Base-by-base conservation (phyloP, 2,113 vertebrate genomes). In the Ictalurus punctatus region DNA sequence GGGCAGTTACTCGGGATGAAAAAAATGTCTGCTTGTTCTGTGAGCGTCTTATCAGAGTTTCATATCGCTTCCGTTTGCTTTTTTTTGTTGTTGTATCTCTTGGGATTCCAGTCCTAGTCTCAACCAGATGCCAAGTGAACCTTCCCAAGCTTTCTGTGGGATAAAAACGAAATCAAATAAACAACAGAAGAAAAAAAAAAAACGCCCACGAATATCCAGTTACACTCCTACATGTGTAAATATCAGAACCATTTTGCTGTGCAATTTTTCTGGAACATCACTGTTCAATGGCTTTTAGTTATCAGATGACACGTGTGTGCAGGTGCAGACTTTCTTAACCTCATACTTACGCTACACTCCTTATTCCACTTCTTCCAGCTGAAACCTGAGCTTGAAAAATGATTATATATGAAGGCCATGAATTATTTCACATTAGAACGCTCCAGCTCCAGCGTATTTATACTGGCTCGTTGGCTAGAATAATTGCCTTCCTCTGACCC, bases 401-500 rank as follows among this genome's bases (percentile, higher is more conserved):
- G 44, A 61, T 44, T 71, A 56, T 59, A 80, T 19, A n/a, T 56
- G 30, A 78, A 71, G 17, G 54, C 6, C 30, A 58, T 34, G 17
- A 69, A 78, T 69, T 44, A 2, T 52, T 71, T 87, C 71, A 58
- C 52, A 71, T 34, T 52, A 73, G 67, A 17, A 12, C 4, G 3
- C 14, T 59, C n/a, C 73, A 78, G 30, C 58, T 30, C 85, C 34
- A 44, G 16, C 44, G 14, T 67, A n/a, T 90, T 88, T 85, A 82
- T 30, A 12, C 61, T 84, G 84, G 69, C 84, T 82, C 14, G n/a
- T 30, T 78, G 58, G 40, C 44, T 69, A 85, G 37, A 85, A 63
- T 85, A 61, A 83, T 90, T 67, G 25, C 80, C 63, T 21, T 78
- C 83, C 40, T 12, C 65, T 54, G 71, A 74, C 83, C 86, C 23